Percentiles rank a stretch among this genome's conserved stretches.
These are phyloP conservation scores for Rhinoderma darwinii DNA, from an alignment of 2,113 vertebrate species.

Conservation along the genomic window DNA sequence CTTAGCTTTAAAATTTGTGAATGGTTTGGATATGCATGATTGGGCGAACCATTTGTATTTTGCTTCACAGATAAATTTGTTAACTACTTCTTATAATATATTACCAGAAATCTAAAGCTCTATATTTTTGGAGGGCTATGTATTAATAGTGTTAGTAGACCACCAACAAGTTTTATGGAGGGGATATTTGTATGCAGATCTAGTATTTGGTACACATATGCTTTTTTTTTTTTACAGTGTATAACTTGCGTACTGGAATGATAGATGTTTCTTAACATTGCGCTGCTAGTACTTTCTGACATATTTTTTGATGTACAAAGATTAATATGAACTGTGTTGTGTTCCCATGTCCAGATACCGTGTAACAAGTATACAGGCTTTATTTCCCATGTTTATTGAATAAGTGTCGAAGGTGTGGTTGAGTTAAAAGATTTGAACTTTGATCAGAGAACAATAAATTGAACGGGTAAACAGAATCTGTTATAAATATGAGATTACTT, in stretches of 20 bases:
- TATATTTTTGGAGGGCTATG: no score
- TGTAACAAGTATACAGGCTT: background rate
- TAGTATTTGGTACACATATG: no score
- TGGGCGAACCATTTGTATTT: no score
- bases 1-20: no score
- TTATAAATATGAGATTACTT: slow-evolving; percentile 34
- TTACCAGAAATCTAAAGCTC: no score
- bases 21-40: no score
- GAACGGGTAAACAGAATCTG: slow-evolving; percentile 15
- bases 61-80: no score
- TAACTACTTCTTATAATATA: no score
- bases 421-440: slow-evolving; percentile 30
- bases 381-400: slow-evolving; percentile 40
- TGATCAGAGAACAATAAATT: slow-evolving; percentile 35
- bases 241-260: background rate
- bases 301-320: background rate
- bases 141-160: no score
- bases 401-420: slow-evolving; percentile 16
- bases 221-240: no score
- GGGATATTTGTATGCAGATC: no score
- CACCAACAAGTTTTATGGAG: no score
- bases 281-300: background rate
- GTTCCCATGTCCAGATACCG: background rate
- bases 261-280: background rate
- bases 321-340: background rate